phyloP scores from a whole-genome alignment of 1,140 invertebrate genomes.

The Drosophila watanabei region DNA sequence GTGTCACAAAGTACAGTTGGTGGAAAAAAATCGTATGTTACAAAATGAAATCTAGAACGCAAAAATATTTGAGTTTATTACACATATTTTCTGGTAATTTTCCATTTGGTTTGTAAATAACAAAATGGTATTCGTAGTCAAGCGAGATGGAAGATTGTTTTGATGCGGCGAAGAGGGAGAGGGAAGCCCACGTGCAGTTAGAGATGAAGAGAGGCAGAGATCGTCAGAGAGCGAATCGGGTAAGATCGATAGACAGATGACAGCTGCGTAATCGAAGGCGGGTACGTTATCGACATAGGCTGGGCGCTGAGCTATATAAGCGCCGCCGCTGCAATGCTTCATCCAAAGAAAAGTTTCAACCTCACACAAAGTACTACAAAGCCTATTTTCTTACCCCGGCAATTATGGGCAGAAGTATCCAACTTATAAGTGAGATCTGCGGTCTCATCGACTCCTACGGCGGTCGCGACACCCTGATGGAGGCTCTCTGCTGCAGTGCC shows the following conservation, averaged over 20 bases:
- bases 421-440: slow-evolving; percentile 85
- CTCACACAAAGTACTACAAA: neutral
- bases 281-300: neutral
- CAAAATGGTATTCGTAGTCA: slow-evolving; percentile 3
- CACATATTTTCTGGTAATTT: slow-evolving; percentile 20
- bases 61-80: neutral
- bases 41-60: neutral
- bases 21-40: neutral
- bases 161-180: neutral
- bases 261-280: neutral
- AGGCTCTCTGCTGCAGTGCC: slow-evolving; percentile 89
- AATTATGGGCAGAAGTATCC: slow-evolving; percentile 34
- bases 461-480: slow-evolving; percentile 87
- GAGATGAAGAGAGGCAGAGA: neutral
- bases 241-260: slow-evolving; percentile 12
- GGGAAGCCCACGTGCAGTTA: neutral
- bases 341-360: slow-evolving; percentile 1
- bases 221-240: slow-evolving; percentile 22
- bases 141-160: slow-evolving; percentile 9
- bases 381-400: no score
- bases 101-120: slow-evolving; percentile 31
- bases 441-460: slow-evolving; percentile 86
- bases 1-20: slow-evolving; percentile 13
- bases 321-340: neutral
- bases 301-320: neutral